Percentiles rank a stretch among this genome's conserved stretches.
These are phyloP conservation scores for human DNA, from an alignment of 2,113 vertebrate species.

Conservation along the genomic window GRCh38 chr20:2225501-2226000, in stretches of 20 bases:
- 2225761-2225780: neutral
- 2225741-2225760: conserved; percentile 22
- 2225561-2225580: neutral
- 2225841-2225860: neutral
- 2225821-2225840: neutral
- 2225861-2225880: neutral
- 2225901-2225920: no score
- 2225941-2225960: no score
- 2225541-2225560: neutral
- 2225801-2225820: no score
- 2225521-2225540: neutral
- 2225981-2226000: no score
- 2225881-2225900: neutral
- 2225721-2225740: conserved; percentile 21
- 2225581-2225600: neutral
- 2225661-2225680: neutral
- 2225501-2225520: neutral
- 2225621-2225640: neutral
- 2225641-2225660: neutral
- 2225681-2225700: neutral
- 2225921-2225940: no score
- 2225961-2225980: no score
- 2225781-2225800: no score
- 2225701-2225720: neutral
- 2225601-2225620: neutral